These are phyloP conservation scores for Pseudolaguvia tuberculata DNA, from an alignment of 2,113 vertebrate genomes.

Conservation along the genomic window DNA sequence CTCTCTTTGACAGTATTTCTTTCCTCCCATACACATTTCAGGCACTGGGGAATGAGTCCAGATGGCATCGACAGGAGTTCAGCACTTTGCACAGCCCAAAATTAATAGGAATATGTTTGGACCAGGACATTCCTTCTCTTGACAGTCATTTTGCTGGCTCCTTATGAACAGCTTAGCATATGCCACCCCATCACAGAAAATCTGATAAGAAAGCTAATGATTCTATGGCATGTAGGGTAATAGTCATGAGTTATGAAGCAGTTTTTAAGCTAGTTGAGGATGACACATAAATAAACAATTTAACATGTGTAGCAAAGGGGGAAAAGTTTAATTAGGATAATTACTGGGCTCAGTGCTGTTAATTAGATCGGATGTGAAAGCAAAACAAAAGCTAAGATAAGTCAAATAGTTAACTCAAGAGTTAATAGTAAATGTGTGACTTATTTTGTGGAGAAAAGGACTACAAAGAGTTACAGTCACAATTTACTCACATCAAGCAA, in stretches of 20 bases:
- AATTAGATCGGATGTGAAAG: conserved; percentile 4
- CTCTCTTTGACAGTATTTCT: conserved; percentile 27
- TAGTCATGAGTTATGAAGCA: conserved; percentile 22
- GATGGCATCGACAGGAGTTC: conserved; percentile 59
- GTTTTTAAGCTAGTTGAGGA: conserved; percentile 8
- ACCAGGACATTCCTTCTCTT: conserved; percentile 49
- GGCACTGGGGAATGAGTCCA: conserved; percentile 52
- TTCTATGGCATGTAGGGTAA: conserved; percentile 39
- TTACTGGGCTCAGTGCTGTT: background rate
- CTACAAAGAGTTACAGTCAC: background rate
- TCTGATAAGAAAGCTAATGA: conserved; percentile 61
- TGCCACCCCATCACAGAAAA: conserved; percentile 51
- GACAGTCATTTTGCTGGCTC: conserved; percentile 60
- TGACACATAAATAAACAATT: conserved; percentile 5
- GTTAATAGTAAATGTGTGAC: background rate
- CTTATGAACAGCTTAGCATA: conserved; percentile 58
- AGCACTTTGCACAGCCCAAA: conserved; percentile 57
- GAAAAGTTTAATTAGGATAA: conserved; percentile 1
- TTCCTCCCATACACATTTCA: conserved; percentile 19
- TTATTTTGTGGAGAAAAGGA: no score
- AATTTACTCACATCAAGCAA: conserved; percentile 6
- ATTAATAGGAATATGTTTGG: conserved; percentile 62
- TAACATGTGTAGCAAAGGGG: background rate
- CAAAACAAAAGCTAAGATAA: no score
- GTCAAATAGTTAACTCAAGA: background rate